Evolutionary conservation across 2,113 vertebrate species (phyloP), one percentile per base, ranked within the genome.

Genomic region (Sander lucioperca): DNA sequence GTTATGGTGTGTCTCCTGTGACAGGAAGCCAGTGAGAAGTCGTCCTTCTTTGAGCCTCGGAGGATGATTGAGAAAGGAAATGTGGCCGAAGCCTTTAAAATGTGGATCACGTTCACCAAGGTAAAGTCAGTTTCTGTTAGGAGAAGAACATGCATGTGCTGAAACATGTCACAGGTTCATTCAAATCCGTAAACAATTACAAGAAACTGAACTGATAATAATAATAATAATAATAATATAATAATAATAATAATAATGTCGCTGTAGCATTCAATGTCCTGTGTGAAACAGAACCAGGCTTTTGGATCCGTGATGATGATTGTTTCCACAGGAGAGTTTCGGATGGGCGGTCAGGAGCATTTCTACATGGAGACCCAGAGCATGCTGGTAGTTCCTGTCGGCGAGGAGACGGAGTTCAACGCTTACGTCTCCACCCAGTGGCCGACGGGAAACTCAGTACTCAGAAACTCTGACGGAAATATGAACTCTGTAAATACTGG

Each of bases 361-460:
- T 97, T 97, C 94, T 97, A 96, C 87, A 94, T 97, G 96, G 97
- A 98, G 91, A 96, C 96, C n/a, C 96, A 97, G 61, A 94, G 93
- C 87, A 92, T 96, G 79, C 91, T 97, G 84, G 96, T 96, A 3
- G 87, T 97, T 86, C 96, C 97, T 9, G 95, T 95, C 5, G 87
- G 91, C 1, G 96, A 97, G 70, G 96, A 96, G 85, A 91, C 72
- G 9, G 96, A 96, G 90, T 94, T 97, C 82, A 94, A 96, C 0
- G 73, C 97, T 8, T 96, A 96, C 56, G 45, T 95, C 50, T 94
- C 96, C 74, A 87, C 92, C 14, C 97, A 97, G 88, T 92, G 95
- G 84, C 94, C 95, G 50, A 51, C 94, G 14, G 63, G 21, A 0
- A n/a, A 74, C 89, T 36, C 97, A 97, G 96, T 96, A 66, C 57